Percentiles rank a stretch among this genome's conserved stretches.
phyloP scores from a whole-genome alignment of 2,113 vertebrate species.

The Onychostruthus taczanowskii region DNA sequence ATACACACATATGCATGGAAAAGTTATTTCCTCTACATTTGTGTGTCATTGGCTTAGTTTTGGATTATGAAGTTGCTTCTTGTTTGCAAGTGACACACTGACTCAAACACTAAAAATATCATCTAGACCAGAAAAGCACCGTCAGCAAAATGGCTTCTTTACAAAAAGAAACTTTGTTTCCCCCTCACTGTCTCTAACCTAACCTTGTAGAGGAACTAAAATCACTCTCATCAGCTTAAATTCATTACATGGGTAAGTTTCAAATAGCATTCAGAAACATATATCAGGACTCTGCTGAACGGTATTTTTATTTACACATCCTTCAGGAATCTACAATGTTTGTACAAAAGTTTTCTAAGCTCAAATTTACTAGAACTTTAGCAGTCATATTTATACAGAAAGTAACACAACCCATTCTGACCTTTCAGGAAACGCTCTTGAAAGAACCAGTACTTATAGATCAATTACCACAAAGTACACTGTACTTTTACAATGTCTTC shows the following conservation, averaged over 20 bases:
- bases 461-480: not conserved
- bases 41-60: not conserved
- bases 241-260: not conserved
- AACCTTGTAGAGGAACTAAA: not conserved
- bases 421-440: not conserved
- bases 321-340: not conserved
- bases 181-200: not conserved
- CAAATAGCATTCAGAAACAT: not conserved
- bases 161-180: not conserved
- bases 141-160: not conserved
- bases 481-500: not conserved
- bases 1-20: accelerated
- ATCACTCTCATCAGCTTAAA: not conserved
- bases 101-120: not conserved
- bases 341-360: not conserved
- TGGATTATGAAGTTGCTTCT: not conserved
- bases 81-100: not conserved
- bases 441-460: not conserved
- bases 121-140: not conserved
- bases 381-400: not conserved
- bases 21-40: not conserved
- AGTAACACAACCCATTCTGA: not conserved
- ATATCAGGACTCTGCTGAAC: not conserved
- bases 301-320: not conserved
- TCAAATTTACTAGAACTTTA: not conserved